Conservation (phyloP, 2,888 invertebrate species). For the Magallana nippona region DNA sequence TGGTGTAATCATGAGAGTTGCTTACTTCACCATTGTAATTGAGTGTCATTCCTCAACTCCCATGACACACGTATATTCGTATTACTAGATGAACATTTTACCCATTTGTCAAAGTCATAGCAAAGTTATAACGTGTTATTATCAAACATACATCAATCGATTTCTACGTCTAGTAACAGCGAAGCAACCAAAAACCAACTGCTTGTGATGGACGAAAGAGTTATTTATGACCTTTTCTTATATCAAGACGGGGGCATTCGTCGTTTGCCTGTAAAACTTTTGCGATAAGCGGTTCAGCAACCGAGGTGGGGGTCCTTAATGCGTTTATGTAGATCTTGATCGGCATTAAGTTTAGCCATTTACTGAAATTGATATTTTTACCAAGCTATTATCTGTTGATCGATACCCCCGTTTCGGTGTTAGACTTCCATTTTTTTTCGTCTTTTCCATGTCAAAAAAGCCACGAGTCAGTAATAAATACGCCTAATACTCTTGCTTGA, state of each 20-base stretch:
- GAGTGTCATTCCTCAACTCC: not conserved
- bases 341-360: conserved; percentile 22
- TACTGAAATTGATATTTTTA: conserved; percentile 31
- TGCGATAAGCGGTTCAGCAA: conserved; percentile 25
- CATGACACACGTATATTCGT: conserved; percentile 4
- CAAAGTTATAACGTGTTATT: not conserved
- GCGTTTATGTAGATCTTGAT: conserved; percentile 24
- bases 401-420: not conserved
- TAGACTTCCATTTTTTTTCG: not conserved
- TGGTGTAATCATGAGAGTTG: no score
- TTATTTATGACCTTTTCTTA: conserved; percentile 6
- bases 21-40: not conserved
- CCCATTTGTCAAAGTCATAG: conserved; percentile 14
- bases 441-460: not conserved
- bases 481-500: not conserved
- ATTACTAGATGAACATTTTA: not conserved
- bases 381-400: conserved; percentile 24
- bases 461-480: conserved; percentile 11
- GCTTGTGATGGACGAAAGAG: not conserved
- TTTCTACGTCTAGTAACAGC: not conserved
- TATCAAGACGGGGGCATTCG: conserved; percentile 21
- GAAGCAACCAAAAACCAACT: conserved; percentile 11
- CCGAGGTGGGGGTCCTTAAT: not conserved
- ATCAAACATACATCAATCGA: conserved; percentile 31
- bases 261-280: not conserved